These are phyloP conservation scores for Trogon melanurus DNA, from an alignment of 2,113 vertebrate species.

Conservation along the genomic window DNA sequence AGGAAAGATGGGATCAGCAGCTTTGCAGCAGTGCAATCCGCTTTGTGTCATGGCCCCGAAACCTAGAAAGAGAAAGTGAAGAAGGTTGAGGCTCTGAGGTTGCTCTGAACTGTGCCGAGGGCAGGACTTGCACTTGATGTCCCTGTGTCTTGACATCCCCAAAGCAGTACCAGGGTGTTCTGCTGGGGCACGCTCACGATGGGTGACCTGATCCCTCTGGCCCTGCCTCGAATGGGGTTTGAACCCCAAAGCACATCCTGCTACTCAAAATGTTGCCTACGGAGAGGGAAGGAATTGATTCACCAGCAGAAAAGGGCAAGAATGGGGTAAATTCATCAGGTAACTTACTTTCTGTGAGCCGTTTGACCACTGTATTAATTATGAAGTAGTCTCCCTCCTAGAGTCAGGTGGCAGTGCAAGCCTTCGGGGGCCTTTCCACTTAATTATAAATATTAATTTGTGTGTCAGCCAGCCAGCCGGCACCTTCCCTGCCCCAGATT, in stretches of 20 bases:
- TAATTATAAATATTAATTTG: slow-evolving; percentile 65
- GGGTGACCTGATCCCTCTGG: accelerated
- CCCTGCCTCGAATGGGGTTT: accelerated
- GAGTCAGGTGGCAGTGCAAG: slow-evolving; percentile 51
- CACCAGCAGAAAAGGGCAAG: background rate
- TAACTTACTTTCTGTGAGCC: background rate
- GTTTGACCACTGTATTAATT: slow-evolving; percentile 60
- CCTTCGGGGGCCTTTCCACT: slow-evolving; percentile 41
- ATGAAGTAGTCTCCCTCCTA: background rate
- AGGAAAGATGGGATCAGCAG: background rate
- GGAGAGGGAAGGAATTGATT: background rate
- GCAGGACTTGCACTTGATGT: background rate
- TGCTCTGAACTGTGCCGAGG: background rate
- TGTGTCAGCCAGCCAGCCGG: background rate
- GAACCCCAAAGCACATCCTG: no score
- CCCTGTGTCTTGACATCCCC: background rate
- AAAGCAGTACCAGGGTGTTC: background rate
- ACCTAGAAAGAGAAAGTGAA: background rate
- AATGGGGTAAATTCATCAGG: background rate
- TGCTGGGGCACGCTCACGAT: background rate
- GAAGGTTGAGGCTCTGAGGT: background rate
- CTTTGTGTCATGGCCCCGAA: slow-evolving; percentile 7
- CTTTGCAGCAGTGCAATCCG: background rate
- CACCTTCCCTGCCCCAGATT: slow-evolving; percentile 39
- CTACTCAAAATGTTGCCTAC: accelerated